Conservation (phyloP, 1,140 invertebrate species). For the Anthonomus grandis region DNA sequence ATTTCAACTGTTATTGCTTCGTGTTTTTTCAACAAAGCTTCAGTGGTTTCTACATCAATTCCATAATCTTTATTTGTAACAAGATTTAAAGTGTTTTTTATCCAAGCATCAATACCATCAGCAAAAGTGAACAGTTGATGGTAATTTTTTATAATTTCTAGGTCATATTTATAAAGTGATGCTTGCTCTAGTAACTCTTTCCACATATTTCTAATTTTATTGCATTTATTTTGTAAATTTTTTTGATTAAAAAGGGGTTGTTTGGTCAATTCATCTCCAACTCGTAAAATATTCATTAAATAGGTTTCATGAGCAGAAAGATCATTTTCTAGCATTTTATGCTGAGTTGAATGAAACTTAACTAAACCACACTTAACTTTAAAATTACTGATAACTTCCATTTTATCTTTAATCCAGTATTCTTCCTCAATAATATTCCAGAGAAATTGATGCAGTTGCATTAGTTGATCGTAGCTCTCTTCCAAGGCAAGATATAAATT, state of each 20-base stretch:
- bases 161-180: constrained; percentile 84
- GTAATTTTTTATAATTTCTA: constrained; percentile 96
- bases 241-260: constrained; percentile 92
- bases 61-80: constrained; percentile 98
- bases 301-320: constrained; percentile 90
- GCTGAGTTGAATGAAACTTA: constrained; percentile 88
- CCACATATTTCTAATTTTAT: constrained; percentile 91
- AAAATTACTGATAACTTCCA: constrained; percentile 93
- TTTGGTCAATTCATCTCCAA: constrained; percentile 89
- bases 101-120: constrained; percentile 98
- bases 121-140: constrained; percentile 99
- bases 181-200: constrained; percentile 89
- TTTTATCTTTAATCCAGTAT: constrained; percentile 99
- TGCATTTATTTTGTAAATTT: constrained; percentile 85
- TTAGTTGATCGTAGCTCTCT: no score
- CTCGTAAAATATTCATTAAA: constrained; percentile 83
- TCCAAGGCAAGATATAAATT: no score
- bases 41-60: constrained; percentile 95
- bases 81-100: constrained; percentile 92
- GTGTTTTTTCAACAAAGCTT: constrained; percentile 97
- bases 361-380: constrained; percentile 96
- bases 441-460: constrained; percentile 98
- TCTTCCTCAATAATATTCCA: constrained; percentile 99
- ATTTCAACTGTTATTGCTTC: constrained; percentile 97
- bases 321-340: constrained; percentile 91